A percentile compares a stretch with the other conserved stretches of the same genome.
These are phyloP conservation scores for Myathropa florea DNA, from an alignment of 2,888 invertebrate species.

Conservation along the genomic window DNA sequence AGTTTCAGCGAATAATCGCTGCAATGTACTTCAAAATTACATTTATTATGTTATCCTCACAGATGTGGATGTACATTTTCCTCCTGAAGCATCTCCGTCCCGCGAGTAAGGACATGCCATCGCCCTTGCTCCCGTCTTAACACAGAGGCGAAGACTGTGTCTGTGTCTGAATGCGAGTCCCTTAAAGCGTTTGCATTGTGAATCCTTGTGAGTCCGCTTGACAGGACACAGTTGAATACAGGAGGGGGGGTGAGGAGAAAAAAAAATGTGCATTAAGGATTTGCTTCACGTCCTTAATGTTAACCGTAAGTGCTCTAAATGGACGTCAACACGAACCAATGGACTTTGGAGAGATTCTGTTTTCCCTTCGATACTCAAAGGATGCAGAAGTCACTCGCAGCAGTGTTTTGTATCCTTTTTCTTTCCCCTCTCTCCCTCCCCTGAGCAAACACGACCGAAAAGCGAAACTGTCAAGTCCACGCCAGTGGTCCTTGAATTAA, in stretches of 20 bases:
- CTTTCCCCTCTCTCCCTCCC: too few species aligned
- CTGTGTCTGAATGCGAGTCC: neutral
- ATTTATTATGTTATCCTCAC: conserved; percentile 24
- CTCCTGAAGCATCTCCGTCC: neutral
- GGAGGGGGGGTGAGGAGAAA: conserved; percentile 3
- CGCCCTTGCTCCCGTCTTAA: neutral
- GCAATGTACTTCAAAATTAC: conserved; percentile 18
- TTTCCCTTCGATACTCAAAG: neutral
- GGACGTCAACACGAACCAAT: conserved; percentile 17
- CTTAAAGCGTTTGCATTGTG: conserved; percentile 21
- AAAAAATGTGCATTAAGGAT: conserved; percentile 57
- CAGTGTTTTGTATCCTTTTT: conserved; percentile 16
- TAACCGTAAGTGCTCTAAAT: conserved; percentile 48
- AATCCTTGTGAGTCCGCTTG: conserved; percentile 8
- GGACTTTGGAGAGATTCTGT: conserved; percentile 18
- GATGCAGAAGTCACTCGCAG: conserved; percentile 45
- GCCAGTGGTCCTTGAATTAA: conserved; percentile 41
- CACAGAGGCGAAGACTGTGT: neutral
- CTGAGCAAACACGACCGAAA: neutral
- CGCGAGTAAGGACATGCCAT: neutral
- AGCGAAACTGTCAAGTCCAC: neutral
- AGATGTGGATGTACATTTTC: conserved; percentile 20
- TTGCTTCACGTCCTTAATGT: conserved; percentile 52
- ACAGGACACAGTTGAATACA: neutral
- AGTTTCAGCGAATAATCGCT: conserved; percentile 31